phyloP scores from a whole-genome alignment of 2,888 invertebrate genomes.

The Elysia crispata region DNA sequence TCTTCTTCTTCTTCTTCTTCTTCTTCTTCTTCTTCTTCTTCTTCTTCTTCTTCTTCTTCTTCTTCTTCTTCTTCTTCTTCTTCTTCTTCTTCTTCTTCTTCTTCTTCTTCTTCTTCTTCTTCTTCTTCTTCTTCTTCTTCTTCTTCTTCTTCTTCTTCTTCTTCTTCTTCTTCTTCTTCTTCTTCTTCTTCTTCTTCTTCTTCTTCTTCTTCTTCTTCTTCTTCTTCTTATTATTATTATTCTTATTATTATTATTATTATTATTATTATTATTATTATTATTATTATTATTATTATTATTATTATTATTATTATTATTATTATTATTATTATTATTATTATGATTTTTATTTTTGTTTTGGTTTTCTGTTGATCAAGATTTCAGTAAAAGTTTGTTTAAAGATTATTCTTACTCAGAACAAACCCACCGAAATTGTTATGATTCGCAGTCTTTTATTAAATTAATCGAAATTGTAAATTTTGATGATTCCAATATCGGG shows the following conservation, averaged over 20 bases:
- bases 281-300: too few relatives aligned
- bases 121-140: conserved; percentile 22
- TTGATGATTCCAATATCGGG: too few relatives aligned
- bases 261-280: neutral
- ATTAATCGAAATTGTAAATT: too few relatives aligned
- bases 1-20: conserved; percentile 34
- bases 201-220: conserved; percentile 9
- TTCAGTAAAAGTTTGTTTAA: too few relatives aligned
- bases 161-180: conserved; percentile 14
- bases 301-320: too few relatives aligned
- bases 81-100: conserved; percentile 29
- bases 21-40: conserved; percentile 29
- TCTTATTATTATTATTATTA: neutral
- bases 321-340: too few relatives aligned
- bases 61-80: conserved; percentile 25
- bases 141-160: conserved; percentile 24
- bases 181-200: conserved; percentile 9
- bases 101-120: conserved; percentile 30
- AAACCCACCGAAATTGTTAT: too few relatives aligned
- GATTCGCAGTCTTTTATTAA: too few relatives aligned
- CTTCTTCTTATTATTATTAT: too few relatives aligned
- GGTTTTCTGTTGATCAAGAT: too few relatives aligned
- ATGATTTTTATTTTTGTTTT: too few relatives aligned
- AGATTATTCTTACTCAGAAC: too few relatives aligned
- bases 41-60: conserved; percentile 29